Base-by-base conservation (phyloP, 2,888 invertebrate species). In the Eupithecia tripunctaria region DNA sequence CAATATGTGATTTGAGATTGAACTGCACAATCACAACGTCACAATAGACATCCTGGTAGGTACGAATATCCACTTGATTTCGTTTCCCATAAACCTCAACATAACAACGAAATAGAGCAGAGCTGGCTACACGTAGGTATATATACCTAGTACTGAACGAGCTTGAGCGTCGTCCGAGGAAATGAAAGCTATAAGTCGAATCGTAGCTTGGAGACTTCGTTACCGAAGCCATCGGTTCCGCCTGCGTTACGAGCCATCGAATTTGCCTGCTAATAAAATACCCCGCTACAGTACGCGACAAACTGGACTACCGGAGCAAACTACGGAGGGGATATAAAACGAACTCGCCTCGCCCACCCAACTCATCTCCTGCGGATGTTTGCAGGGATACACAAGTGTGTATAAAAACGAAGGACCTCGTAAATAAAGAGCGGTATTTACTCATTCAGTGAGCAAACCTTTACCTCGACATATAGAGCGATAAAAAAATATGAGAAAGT, bases 241-340 rank as follows among this genome's bases (percentile, higher is more conserved):
- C 82, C 80, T 82, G 79, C 82, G 87, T 90, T 90, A 90, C 90
- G 88, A 89, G 84, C 85, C 83, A 86, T 87, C 87, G 90, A 89
- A 91, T 91, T 91, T 91, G 91, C 90, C 87, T 90, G 88, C 87
- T 88, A 89, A 91, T 89, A 90, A 91, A 91, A 91, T 87, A 84
- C 87, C 83, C 82, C 78, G 82, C 82, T 83, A 84, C 85, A 85
- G 84, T 85, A 83, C 84, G 79, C 80, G 80, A 79, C 83, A 82
- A 85, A 84, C 85, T 83, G 83, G 84, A 85, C 86, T 78, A 80
- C 83, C 84, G 83, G 82, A 83, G 84, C 86, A 86, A 89, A 88
- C 81, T 81, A 67, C 81, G 84, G 82, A 76, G 81, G 85, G 85
- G 85, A 82, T 84, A 87, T 90, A 90, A 91, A 91, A 90, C 84